Evolutionary conservation across 2,888 invertebrate genomes (phyloP).

Genomic region (Tetragonula carbonaria): DNA sequence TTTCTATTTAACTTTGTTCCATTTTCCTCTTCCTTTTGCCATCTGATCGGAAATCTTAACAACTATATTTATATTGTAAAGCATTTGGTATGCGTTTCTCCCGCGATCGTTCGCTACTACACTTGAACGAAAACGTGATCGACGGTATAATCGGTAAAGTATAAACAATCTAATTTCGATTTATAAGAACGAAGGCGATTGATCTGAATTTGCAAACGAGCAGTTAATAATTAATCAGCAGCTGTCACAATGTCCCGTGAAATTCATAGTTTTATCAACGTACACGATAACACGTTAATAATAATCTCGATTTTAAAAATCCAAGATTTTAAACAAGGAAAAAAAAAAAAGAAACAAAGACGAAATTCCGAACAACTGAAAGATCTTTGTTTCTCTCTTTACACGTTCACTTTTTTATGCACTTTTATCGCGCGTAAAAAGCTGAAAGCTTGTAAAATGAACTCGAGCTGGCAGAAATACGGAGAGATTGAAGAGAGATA

Average conservation of each 20-base stretch:
- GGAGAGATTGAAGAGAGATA: neutral
- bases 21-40: slow-evolving; percentile 49
- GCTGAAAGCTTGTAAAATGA: neutral
- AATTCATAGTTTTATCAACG: neutral
- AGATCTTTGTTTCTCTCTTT: no score
- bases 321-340: no score
- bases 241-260: no score
- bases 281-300: neutral
- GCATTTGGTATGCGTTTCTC: slow-evolving; percentile 62
- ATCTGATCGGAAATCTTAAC: slow-evolving; percentile 71
- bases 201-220: neutral
- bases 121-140: neutral
- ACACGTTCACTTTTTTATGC: neutral
- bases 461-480: neutral
- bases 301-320: neutral
- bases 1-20: slow-evolving; percentile 38
- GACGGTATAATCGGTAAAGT: neutral
- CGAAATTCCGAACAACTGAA: neutral
- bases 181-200: neutral
- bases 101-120: slow-evolving; percentile 57
- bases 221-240: neutral
- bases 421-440: neutral
- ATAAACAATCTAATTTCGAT: neutral
- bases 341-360: no score
- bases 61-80: slow-evolving; percentile 69